Evolutionary conservation across 64 coral and sea anemone genomes (phyloP).

Genomic region (Montipora sp.): DNA sequence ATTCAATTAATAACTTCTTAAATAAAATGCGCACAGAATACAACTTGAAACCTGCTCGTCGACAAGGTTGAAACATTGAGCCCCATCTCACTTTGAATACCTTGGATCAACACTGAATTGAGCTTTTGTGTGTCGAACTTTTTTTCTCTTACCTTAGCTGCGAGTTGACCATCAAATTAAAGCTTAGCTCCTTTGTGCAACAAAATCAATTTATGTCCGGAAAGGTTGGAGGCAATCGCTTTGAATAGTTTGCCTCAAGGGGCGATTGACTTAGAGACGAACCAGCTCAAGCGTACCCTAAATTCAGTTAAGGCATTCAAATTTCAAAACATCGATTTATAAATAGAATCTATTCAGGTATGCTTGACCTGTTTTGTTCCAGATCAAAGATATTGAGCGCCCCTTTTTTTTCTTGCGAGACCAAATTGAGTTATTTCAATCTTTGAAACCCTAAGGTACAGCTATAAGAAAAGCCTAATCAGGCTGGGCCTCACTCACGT

Average conservation of each 20-base stretch:
- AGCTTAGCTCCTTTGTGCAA: too few relatives aligned
- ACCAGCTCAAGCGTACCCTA: too few relatives aligned
- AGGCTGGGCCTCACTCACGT: background rate
- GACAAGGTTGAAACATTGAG: background rate
- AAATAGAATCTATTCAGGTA: too few relatives aligned
- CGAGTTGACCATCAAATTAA: too few relatives aligned
- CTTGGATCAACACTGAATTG: background rate
- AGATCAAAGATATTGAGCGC: background rate
- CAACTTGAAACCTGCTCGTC: background rate
- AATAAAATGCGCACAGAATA: background rate
- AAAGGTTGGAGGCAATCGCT: too few relatives aligned
- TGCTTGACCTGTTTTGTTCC: too few relatives aligned
- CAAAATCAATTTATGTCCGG: too few relatives aligned
- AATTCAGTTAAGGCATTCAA: too few relatives aligned
- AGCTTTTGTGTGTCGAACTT: background rate
- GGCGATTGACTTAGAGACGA: too few relatives aligned
- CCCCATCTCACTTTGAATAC: background rate
- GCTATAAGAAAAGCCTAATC: background rate
- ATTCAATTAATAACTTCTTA: too few relatives aligned
- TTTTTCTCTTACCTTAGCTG: background rate
- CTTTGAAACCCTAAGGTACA: background rate
- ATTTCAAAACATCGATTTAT: too few relatives aligned
- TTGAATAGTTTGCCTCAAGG: too few relatives aligned
- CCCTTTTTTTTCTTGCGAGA: background rate
- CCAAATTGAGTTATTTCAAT: background rate